Evolutionary conservation across 2,113 vertebrate genomes (phyloP).

Genomic region (Myiagra hebetior): DNA sequence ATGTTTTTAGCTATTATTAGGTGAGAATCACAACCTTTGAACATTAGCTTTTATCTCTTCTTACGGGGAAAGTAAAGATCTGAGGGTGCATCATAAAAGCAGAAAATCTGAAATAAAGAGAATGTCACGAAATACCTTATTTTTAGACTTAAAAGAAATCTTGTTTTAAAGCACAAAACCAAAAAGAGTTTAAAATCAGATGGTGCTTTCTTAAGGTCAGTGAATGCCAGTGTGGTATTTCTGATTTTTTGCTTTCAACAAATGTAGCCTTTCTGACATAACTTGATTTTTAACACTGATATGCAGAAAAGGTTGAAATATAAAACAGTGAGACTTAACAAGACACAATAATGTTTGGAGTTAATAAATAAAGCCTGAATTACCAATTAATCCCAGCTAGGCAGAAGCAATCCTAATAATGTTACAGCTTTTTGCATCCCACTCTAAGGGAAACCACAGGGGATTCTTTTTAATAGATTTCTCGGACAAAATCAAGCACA

Average conservation of each 20-base stretch:
- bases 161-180: not conserved
- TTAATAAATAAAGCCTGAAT: not conserved
- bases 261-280: not conserved
- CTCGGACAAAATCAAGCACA: not conserved
- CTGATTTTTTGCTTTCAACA: not conserved
- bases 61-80: not conserved
- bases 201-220: not conserved
- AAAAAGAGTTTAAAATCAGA: not conserved
- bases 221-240: not conserved
- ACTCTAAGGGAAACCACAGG: not conserved
- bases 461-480: not conserved
- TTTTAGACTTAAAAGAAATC: not conserved
- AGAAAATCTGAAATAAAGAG: not conserved
- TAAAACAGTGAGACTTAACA: not conserved
- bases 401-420: not conserved
- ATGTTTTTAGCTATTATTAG: not conserved
- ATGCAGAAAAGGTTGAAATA: not conserved
- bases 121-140: not conserved
- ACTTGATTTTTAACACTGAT: not conserved
- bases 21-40: not conserved
- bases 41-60: not conserved
- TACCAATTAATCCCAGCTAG: not conserved
- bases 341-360: not conserved
- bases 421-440: not conserved
- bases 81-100: not conserved